Evolutionary conservation across 2,888 invertebrate genomes (phyloP).

Genomic region (Synergus umbraculus): DNA sequence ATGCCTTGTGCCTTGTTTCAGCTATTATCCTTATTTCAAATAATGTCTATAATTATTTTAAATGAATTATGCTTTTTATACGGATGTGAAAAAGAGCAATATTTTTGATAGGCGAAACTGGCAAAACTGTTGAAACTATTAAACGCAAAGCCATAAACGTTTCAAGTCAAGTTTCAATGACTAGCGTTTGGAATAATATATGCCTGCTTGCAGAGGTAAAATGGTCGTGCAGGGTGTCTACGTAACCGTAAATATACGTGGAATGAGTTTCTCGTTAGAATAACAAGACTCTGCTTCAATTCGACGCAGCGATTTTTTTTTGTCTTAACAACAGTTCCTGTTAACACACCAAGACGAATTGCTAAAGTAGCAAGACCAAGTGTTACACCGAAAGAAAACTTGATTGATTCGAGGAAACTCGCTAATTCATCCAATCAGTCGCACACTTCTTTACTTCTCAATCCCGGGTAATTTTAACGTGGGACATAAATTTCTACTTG

Average conservation of each 20-base stretch:
- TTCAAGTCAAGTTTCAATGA: constrained; percentile 37
- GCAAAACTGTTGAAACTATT: constrained; percentile 19
- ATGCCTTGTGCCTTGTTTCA: neutral
- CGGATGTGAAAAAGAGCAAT: neutral
- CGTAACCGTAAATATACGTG: constrained; percentile 27
- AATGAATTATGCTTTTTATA: neutral
- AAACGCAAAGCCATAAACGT: constrained; percentile 32
- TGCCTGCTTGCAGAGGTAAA: constrained; percentile 17
- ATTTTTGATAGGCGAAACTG: constrained; percentile 29
- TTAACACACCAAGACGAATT: constrained; percentile 29
- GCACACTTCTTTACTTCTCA: neutral
- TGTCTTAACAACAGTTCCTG: constrained; percentile 21
- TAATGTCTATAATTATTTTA: neutral
- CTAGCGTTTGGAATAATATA: constrained; percentile 33
- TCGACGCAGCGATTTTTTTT: constrained; percentile 10
- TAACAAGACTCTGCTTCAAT: constrained; percentile 38
- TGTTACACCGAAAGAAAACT: constrained; percentile 9
- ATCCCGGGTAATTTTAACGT: constrained; percentile 25
- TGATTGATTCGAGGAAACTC: constrained; percentile 25
- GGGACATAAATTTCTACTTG: neutral
- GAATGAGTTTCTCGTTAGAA: constrained; percentile 23
- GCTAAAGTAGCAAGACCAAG: constrained; percentile 19
- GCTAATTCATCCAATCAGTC: neutral
- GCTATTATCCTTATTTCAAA: neutral
- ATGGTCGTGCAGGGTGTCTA: constrained; percentile 33